Percentiles rank a stretch among this genome's conserved stretches.
Conservation (phyloP, 2,797 vertebrate genomes). For the Tokudaia muenninki region DNA sequence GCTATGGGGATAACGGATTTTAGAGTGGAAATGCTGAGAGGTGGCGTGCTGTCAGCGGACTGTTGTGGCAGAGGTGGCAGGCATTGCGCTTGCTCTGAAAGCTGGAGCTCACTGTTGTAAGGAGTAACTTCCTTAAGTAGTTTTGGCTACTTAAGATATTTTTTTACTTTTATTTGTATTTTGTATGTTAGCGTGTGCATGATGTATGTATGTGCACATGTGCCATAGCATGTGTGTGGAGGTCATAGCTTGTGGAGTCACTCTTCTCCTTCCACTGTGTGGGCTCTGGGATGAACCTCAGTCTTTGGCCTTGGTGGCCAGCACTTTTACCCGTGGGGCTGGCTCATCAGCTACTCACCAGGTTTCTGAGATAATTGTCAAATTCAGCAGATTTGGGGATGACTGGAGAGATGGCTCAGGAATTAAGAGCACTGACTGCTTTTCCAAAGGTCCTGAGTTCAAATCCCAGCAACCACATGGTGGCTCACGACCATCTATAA, state of each 20-base stretch:
- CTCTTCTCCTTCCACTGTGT: neutral
- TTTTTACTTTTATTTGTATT: neutral
- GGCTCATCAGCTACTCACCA: too few species aligned
- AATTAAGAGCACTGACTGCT: too few species aligned
- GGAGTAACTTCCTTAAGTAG: conserved; percentile 1
- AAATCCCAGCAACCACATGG: too few species aligned
- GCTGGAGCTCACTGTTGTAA: conserved; percentile 1
- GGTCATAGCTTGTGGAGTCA: neutral
- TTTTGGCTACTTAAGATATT: conserved; percentile 30
- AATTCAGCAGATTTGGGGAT: conserved; percentile 48
- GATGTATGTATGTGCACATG: neutral
- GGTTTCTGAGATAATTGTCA: conserved; percentile 34
- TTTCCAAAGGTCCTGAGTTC: too few species aligned
- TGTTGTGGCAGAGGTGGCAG: conserved; percentile 38
- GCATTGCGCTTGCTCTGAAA: neutral
- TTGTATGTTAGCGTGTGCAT: neutral
- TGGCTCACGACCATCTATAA: too few species aligned
- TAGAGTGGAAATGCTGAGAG: conserved; percentile 75
- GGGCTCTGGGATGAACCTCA: neutral
- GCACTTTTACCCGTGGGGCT: neutral
- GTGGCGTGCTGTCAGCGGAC: conserved; percentile 63
- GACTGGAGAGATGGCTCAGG: too few species aligned
- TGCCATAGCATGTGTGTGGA: neutral
- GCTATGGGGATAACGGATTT: conserved; percentile 78
- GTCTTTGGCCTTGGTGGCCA: neutral